Conservation (phyloP, 2,888 invertebrate genomes). For the Pyrgus malvae region DNA sequence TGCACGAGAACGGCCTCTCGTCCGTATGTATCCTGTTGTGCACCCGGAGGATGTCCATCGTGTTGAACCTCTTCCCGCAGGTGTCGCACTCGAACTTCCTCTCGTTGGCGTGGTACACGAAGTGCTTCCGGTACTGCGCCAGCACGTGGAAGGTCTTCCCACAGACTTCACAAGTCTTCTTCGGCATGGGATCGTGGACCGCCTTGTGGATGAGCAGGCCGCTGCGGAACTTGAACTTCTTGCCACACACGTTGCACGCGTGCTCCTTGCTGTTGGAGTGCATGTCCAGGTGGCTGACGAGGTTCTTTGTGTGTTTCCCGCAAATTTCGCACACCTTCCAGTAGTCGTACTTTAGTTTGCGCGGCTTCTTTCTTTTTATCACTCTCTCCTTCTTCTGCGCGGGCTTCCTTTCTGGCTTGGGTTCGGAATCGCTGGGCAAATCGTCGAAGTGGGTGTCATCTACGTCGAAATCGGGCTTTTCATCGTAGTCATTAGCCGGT, state of each 20-base stretch:
- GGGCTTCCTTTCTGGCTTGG: slow-evolving; percentile 38
- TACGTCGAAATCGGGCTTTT: slow-evolving; percentile 36
- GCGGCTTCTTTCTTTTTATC: slow-evolving; percentile 46
- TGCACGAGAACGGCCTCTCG: slow-evolving; percentile 68
- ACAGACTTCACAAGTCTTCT: slow-evolving; percentile 76
- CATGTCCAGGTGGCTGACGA: slow-evolving; percentile 66
- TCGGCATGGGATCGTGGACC: slow-evolving; percentile 69
- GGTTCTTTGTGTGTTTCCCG: slow-evolving; percentile 68
- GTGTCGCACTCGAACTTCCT: slow-evolving; percentile 75
- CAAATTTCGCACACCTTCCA: slow-evolving; percentile 75
- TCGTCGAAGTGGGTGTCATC: slow-evolving; percentile 45
- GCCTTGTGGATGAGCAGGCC: slow-evolving; percentile 71
- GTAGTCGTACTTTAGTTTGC: slow-evolving; percentile 64
- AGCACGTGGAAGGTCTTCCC: slow-evolving; percentile 77
- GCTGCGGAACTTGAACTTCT: slow-evolving; percentile 75
- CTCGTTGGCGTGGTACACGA: slow-evolving; percentile 78
- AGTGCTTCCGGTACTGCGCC: slow-evolving; percentile 75
- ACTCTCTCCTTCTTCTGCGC: slow-evolving; percentile 35
- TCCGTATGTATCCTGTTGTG: slow-evolving; percentile 77
- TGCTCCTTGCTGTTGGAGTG: slow-evolving; percentile 65
- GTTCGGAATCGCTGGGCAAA: slow-evolving; percentile 30
- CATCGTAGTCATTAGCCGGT: slow-evolving; percentile 35
- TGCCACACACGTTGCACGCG: slow-evolving; percentile 71
- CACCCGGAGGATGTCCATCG: slow-evolving; percentile 72
- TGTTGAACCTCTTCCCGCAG: slow-evolving; percentile 79